Evolutionary conservation across 37 sponge, comb jelly and placozoan genomes (phyloP), one percentile per base, ranked within the genome.

Genomic region (Eunapius fragilis): DNA sequence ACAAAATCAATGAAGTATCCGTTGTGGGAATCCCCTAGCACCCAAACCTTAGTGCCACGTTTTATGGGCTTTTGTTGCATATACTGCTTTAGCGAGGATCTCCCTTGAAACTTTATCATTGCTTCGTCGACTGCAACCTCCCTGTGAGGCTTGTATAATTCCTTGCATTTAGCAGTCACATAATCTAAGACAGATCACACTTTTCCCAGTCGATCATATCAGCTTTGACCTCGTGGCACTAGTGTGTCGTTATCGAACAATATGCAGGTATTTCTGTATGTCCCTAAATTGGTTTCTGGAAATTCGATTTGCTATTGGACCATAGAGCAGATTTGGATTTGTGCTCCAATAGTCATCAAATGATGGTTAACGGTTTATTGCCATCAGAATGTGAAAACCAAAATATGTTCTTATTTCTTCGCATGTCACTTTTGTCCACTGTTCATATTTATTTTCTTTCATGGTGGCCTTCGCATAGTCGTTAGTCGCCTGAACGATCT

Each of bases 31-130:
- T 88, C 89, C 28, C 78, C 89, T 22, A 68, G 77, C 28, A 80
- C 89, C 89, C 89, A 87, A 30, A 86, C 87, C n/a, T n/a, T n/a
- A n/a, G n/a, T n/a, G n/a, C n/a, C 87, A 33, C 87, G 76, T 50
- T 86, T 86, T 4, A 86, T 71, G 0, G 87, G 87, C 69, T 86
- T 86, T 33, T 70, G 17, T 6, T 76, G 87, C 37, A 80, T 58
- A 25, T 87, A 87, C 69, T 87, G 87, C 37, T 87, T 87, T 9
- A 81, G 74, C 2, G 75, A 48, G n/a, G 89, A 88, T 17, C 83
- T 71, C 6, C 86, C 86, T 28, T 88, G 70, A 68, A 76, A 88
- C 19, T 74, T 74, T n/a, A 86, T 78, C 83, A 88, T 88, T 0
- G 89, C 83, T 58, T 88, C 83, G 30, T 88, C 89, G 0, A 88